phyloP scores from a whole-genome alignment of 2,797 vertebrate genomes.

The Hypotaenidia philippensis region DNA sequence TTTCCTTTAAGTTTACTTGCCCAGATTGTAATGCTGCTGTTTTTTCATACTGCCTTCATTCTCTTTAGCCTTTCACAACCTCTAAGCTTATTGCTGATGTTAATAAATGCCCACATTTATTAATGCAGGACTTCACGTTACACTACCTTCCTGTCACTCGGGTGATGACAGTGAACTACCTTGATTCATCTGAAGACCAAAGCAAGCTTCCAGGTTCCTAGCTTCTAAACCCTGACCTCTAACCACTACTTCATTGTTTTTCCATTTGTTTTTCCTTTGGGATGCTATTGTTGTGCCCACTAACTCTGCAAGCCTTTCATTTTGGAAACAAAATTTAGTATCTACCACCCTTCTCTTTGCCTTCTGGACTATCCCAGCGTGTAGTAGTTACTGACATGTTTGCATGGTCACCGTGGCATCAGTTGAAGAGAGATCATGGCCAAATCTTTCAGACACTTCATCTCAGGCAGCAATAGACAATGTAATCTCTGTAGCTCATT shows the following conservation, averaged over 20 bases:
- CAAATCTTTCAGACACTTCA: not conserved
- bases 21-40: not conserved
- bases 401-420: not conserved
- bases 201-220: not conserved
- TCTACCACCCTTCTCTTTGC: not conserved
- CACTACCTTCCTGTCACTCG: not conserved
- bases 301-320: not conserved
- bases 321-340: not conserved
- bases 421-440: not conserved
- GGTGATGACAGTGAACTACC: not conserved
- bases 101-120: not conserved
- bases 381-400: not conserved
- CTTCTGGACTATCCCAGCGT: not conserved
- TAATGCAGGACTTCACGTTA: not conserved
- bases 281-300: not conserved
- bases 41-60: not conserved
- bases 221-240: not conserved
- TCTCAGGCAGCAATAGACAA: not conserved
- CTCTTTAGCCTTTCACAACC: not conserved
- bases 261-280: not conserved
- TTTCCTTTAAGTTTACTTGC: not conserved
- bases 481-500: fast-evolving
- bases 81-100: not conserved
- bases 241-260: not conserved
- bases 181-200: not conserved